Conservation (phyloP, 2,113 vertebrate genomes). For the Cranoglanis bouderius region DNA sequence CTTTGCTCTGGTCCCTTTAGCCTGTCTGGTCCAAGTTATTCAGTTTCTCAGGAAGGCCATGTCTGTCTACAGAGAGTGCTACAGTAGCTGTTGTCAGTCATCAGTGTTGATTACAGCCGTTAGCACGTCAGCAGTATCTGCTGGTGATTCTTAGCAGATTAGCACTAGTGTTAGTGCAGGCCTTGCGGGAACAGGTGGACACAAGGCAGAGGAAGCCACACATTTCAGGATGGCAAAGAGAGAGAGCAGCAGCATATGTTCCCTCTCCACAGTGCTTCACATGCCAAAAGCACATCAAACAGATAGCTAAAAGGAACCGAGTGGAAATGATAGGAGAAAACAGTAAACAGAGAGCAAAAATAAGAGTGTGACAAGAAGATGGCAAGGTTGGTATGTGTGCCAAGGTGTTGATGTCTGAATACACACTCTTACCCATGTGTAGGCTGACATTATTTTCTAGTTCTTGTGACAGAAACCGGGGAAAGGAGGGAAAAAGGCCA, state of each 20-base stretch:
- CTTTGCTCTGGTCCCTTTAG: background rate
- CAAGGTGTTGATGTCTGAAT: conserved; percentile 25
- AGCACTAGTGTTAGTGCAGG: conserved; percentile 41
- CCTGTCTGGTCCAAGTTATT: too few relatives aligned
- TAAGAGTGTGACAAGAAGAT: conserved; percentile 12
- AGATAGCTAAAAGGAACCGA: conserved; percentile 43
- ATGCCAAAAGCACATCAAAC: conserved; percentile 61
- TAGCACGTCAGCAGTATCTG: conserved; percentile 48
- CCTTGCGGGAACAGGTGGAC: conserved; percentile 61
- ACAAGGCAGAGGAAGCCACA: conserved; percentile 63
- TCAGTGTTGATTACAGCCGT: conserved; percentile 45
- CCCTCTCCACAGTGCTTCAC: conserved; percentile 61
- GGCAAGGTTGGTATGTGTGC: conserved; percentile 15
- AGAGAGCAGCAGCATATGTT: conserved; percentile 63
- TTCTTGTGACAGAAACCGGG: conserved; percentile 44
- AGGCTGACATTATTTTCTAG: conserved; percentile 57
- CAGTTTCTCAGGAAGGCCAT: background rate
- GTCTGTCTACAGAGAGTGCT: background rate
- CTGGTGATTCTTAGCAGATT: conserved; percentile 40
- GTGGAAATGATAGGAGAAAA: conserved; percentile 25
- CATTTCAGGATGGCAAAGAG: conserved; percentile 59
- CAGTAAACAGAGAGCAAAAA: conserved; percentile 19
- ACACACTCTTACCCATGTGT: background rate
- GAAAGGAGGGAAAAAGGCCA: conserved; percentile 52
- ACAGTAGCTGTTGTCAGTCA: conserved; percentile 7